phyloP scores from a whole-genome alignment of 2,797 vertebrate species.

The Meda fulgida region DNA sequence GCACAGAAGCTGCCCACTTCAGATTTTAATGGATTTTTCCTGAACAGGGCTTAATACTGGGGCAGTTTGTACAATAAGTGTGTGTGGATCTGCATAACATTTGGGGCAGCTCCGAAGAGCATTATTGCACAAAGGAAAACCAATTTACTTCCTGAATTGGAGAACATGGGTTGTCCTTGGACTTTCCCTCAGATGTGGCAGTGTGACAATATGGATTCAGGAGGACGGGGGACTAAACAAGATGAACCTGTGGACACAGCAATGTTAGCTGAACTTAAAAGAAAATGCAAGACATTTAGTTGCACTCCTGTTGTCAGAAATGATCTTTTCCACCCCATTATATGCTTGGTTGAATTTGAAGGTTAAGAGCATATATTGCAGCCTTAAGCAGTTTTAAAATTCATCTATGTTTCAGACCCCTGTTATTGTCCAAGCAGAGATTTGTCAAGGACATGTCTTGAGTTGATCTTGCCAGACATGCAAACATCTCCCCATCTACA shows the following conservation, averaged over 20 bases:
- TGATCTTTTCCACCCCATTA: background rate
- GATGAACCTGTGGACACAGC: background rate
- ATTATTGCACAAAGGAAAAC: constrained; percentile 40
- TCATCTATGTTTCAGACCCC: background rate
- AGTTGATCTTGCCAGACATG: background rate
- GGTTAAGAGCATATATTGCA: constrained; percentile 3
- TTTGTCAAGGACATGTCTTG: background rate
- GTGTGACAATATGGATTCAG: constrained; percentile 19
- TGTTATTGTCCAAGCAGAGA: constrained; percentile 26
- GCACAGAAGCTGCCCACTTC: constrained; percentile 17
- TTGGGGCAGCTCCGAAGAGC: background rate
- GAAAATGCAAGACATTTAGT: background rate
- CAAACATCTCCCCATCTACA: background rate
- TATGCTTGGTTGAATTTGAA: background rate
- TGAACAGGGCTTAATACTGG: constrained; percentile 15
- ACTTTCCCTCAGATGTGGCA: constrained; percentile 13
- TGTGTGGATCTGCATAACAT: constrained; percentile 31
- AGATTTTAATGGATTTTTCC: constrained; percentile 10
- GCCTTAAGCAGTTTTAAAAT: background rate
- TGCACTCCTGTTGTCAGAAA: constrained; percentile 16
- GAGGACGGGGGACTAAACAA: background rate
- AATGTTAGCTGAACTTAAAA: constrained; percentile 13
- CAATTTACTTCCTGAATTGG: constrained; percentile 48
- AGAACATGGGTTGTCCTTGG: constrained; percentile 46
- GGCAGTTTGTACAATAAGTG: constrained; percentile 16